These are phyloP conservation scores for Brachionus calyciflorus DNA, from an alignment of 1,140 invertebrate genomes.

Conservation along the genomic window DNA sequence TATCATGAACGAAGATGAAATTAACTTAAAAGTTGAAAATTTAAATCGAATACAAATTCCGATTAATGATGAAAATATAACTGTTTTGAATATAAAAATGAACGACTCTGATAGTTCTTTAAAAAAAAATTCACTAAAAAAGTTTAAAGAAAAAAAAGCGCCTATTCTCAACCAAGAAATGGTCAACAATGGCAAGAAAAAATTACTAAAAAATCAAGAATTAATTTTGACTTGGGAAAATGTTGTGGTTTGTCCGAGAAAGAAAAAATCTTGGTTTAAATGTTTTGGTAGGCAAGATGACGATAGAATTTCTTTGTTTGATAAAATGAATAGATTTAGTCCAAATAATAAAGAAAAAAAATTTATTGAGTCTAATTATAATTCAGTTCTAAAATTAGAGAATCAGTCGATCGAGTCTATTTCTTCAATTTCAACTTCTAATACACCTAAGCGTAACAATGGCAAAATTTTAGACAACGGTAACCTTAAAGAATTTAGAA, in stretches of 20 bases:
- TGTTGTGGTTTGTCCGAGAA: slow-evolving; percentile 1
- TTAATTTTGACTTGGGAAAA: slow-evolving; percentile 26
- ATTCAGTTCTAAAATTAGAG: slow-evolving; percentile 22
- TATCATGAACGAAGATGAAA: not conserved
- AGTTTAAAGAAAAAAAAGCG: not conserved
- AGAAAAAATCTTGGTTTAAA: slow-evolving; percentile 8
- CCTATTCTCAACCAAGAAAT: not conserved
- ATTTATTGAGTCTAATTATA: slow-evolving; percentile 1
- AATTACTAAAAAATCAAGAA: not conserved
- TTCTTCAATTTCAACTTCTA: slow-evolving; percentile 3
- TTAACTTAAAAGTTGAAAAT: not conserved
- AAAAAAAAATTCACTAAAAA: not conserved
- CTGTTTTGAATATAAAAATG: slow-evolving; percentile 25
- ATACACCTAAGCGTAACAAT: not conserved
- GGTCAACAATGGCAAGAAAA: not conserved
- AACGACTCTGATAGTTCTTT: not conserved
- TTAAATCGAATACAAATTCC: not conserved
- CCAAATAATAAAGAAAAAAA: not conserved
- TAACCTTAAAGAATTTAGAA: no score
- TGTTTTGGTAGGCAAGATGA: slow-evolving; percentile 31
- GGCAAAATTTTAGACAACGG: slow-evolving; percentile 17
- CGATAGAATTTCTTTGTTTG: not conserved
- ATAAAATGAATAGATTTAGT: not conserved
- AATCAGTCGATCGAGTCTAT: slow-evolving; percentile 27
- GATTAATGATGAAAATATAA: slow-evolving; percentile 14